Percentiles rank a stretch among this genome's conserved stretches.
Conservation (phyloP, 2,113 vertebrate genomes). For the Coptodon bakossiorum region DNA sequence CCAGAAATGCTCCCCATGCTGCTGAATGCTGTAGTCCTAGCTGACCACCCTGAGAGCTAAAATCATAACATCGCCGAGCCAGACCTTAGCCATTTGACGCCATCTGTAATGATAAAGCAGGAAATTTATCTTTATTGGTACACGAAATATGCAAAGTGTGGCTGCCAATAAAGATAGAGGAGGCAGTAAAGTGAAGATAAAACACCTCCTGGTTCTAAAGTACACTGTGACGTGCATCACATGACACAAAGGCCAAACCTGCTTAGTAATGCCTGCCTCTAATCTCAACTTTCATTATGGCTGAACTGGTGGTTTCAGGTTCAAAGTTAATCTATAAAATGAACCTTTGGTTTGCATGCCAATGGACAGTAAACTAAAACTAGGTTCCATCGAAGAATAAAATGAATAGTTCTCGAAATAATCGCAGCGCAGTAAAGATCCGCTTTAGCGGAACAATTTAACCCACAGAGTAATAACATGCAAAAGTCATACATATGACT, state of each 20-base stretch:
- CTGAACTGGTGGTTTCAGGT: not conserved
- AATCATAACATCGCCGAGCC: not conserved
- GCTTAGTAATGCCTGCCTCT: conserved; percentile 11
- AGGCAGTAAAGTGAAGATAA: conserved; percentile 67
- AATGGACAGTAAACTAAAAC: not conserved
- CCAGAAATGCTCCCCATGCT: not conserved
- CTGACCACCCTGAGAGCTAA: not conserved
- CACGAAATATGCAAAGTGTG: conserved; percentile 71
- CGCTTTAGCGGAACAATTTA: not conserved
- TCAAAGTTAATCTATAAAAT: not conserved
- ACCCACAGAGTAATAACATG: not conserved
- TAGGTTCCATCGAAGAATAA: not conserved
- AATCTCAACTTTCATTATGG: conserved; percentile 48
- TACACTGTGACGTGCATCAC: conserved; percentile 55
- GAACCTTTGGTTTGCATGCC: not conserved
- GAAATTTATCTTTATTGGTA: conserved; percentile 70
- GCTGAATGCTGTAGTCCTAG: not conserved
- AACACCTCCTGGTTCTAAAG: conserved; percentile 65
- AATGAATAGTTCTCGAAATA: not conserved
- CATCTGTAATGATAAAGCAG: conserved; percentile 50
- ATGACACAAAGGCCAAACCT: conserved; percentile 49
- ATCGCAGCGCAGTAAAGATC: not conserved
- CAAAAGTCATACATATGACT: not conserved
- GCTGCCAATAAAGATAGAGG: conserved; percentile 67
- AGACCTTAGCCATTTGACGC: conserved; percentile 24